Conservation (phyloP, 1,140 invertebrate genomes). For the Drosophila kohkoa region DNA sequence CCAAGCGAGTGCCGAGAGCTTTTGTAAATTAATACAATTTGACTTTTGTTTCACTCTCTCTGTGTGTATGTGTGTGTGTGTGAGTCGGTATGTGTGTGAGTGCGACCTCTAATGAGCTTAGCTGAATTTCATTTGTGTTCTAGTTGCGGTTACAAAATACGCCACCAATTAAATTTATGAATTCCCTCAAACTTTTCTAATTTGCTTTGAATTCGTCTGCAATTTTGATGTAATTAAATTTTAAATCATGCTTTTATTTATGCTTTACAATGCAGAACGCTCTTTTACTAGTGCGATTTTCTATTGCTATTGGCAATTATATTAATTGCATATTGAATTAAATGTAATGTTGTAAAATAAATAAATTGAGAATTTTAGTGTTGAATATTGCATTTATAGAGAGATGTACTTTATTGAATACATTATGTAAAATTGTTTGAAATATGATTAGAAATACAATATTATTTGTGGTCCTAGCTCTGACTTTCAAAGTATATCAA, state of each 20-base stretch:
- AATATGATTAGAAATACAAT: too few species aligned
- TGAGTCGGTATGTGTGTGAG: conserved; percentile 8
- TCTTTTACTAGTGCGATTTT: too few species aligned
- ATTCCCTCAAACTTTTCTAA: neutral
- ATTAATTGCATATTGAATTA: too few species aligned
- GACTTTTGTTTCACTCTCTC: conserved; percentile 26
- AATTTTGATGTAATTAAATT: neutral
- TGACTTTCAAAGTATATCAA: too few species aligned
- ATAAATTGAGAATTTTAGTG: too few species aligned
- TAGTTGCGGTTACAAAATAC: neutral
- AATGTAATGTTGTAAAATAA: too few species aligned
- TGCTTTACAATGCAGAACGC: too few species aligned
- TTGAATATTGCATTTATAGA: too few species aligned
- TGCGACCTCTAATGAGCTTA: conserved; percentile 12
- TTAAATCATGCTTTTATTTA: neutral
- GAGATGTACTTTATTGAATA: too few species aligned
- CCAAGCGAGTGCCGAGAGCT: conserved; percentile 16
- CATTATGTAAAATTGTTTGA: too few species aligned
- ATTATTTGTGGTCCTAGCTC: too few species aligned
- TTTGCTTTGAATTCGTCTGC: neutral
- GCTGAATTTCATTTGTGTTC: conserved; percentile 1
- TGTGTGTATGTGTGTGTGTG: conserved; percentile 13
- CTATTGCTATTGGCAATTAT: too few species aligned
- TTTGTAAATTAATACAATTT: conserved; percentile 46
- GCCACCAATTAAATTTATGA: conserved; percentile 17